Base-by-base conservation (phyloP, 2,888 invertebrate genomes). In the Molorchus minor region DNA sequence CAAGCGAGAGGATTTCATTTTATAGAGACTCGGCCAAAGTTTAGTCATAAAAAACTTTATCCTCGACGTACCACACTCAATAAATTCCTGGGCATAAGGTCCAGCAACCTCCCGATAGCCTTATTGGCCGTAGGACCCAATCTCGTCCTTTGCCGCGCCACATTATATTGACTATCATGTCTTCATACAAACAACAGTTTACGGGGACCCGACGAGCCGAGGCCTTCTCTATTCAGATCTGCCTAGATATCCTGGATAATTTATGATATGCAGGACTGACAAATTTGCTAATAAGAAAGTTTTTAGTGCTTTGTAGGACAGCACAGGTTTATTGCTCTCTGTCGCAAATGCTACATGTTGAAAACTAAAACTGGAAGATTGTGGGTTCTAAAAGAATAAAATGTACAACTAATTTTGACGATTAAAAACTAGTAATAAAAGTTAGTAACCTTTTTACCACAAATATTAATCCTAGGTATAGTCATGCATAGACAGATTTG, bases 41-140 rank as follows among this genome's bases (percentile, higher is more conserved):
- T 33, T 33, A 12, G n/a, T 33, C 33, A n/a, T 33, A 33, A 33
- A 33, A 33, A 33, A n/a, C 33, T 33, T 33, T n/a, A 33, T 33
- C 33, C 33, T 12, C 12, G 33, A 33, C 33, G n/a, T 33, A 33
- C 12, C 33, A 33, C 33, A 33, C 33, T 33, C 33, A 33, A 33
- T 33, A 33, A 33, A 33, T 33, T 33, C 12, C 33, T 33, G 2
- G 33, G 33, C 33, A 33, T 33, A 33, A 33, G 33, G 12, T 33
- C 33, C 33, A 12, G 33, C 12, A 33, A 33, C 33, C 33, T 33
- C 12, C 33, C 12, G 33, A 33, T 33, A 33, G 33, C 33, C 33
- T 33, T 33, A 33, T 33, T 33, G 33, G 12, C 33, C 33, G 12
- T 33, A 10, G 33, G 33, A 12, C 12, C 4, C 33, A n/a, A 33